A percentile compares a stretch with the other conserved stretches of the same genome.
Conservation (phyloP, 2,888 invertebrate genomes). For the Latrodectus hesperus region DNA sequence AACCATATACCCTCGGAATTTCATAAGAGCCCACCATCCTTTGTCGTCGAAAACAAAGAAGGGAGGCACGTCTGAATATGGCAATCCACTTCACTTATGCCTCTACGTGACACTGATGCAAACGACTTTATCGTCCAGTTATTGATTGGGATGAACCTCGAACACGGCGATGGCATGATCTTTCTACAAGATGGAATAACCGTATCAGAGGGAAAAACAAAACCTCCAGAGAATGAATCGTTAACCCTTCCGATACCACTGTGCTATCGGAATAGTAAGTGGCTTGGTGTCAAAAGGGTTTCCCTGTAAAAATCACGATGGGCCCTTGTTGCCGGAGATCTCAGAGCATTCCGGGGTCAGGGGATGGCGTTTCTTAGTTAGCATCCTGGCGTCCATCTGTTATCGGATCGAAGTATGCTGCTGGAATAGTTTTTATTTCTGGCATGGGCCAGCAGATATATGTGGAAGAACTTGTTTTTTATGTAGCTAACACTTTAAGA, state of each 20-base stretch:
- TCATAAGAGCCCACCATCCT: no score
- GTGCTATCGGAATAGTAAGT: conserved; percentile 49
- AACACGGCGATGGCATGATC: not conserved
- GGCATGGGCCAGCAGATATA: not conserved
- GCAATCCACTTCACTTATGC: not conserved
- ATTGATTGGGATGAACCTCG: conserved; percentile 28
- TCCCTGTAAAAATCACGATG: conserved; percentile 1
- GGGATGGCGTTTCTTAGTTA: conserved; percentile 7
- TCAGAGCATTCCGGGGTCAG: conserved; percentile 20
- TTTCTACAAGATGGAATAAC: conserved; percentile 5
- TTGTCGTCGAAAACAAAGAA: no score
- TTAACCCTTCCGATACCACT: conserved; percentile 42
- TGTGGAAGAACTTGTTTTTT: not conserved
- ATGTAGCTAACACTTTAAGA: not conserved
- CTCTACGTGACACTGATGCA: conserved; percentile 41
- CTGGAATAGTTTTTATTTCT: conserved; percentile 3
- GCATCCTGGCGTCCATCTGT: conserved; percentile 36
- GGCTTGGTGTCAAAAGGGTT: conserved; percentile 33
- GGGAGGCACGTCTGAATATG: no score
- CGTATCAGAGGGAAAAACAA: conserved; percentile 14
- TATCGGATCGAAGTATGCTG: conserved; percentile 6
- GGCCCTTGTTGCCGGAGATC: conserved; percentile 7
- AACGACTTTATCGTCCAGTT: conserved; percentile 41
- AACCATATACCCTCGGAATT: no score
- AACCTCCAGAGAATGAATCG: conserved; percentile 1